Evolutionary conservation across 2,888 invertebrate genomes (phyloP).

Genomic region (Mythimna loreyi): DNA sequence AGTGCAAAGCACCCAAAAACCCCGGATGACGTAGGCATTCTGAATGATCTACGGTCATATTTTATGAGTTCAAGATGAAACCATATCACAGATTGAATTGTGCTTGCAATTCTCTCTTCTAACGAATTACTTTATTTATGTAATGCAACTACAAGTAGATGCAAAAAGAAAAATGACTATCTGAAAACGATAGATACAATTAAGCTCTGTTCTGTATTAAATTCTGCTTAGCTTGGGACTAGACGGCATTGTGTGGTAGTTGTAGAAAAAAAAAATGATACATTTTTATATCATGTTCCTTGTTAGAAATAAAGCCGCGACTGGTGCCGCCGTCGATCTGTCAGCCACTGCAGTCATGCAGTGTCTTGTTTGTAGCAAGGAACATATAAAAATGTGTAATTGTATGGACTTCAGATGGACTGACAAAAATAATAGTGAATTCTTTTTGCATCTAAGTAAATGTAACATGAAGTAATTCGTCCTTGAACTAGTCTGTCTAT

Average conservation of each 20-base stretch:
- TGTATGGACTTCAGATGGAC: too few relatives aligned
- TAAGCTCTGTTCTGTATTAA: too few relatives aligned
- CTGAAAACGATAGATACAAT: too few relatives aligned
- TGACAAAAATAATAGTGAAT: too few relatives aligned
- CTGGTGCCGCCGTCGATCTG: neutral
- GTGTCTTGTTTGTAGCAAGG: too few relatives aligned
- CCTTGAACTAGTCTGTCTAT: neutral
- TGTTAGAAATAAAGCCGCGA: neutral
- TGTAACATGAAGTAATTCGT: too few relatives aligned
- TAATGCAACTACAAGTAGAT: too few relatives aligned
- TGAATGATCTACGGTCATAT: neutral
- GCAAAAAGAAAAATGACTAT: neutral
- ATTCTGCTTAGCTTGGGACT: too few relatives aligned
- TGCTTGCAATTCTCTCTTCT: neutral
- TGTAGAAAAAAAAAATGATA: neutral
- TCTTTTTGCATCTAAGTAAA: too few relatives aligned
- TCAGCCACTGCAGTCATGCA: too few relatives aligned
- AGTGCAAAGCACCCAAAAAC: conserved; percentile 6
- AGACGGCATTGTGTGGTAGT: too few relatives aligned
- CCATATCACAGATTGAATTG: neutral
- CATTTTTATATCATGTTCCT: neutral
- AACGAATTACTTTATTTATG: neutral
- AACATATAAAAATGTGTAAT: too few relatives aligned
- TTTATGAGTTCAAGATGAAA: neutral
- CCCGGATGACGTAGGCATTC: conserved; percentile 7